A percentile compares a stretch with the other conserved stretches of the same genome.
Evolutionary conservation across 2,113 vertebrate genomes (phyloP).

Genomic region (Microtus pennsylvanicus): DNA sequence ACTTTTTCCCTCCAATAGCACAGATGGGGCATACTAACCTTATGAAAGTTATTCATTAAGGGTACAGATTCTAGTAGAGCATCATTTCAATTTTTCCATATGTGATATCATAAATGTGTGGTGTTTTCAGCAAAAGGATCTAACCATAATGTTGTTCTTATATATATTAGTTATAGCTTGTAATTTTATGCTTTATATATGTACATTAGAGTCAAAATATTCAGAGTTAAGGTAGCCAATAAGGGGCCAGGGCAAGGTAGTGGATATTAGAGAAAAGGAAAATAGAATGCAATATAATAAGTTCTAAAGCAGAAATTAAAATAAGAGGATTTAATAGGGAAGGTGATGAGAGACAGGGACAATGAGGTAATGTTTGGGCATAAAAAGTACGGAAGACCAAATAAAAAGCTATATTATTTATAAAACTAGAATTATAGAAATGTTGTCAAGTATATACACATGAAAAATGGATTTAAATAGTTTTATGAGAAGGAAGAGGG

Average conservation of each 20-base stretch:
- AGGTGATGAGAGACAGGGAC: neutral
- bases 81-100: neutral
- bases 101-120: neutral
- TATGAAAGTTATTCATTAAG: neutral
- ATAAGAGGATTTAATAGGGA: neutral
- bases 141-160: neutral
- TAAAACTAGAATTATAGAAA: neutral
- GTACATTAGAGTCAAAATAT: neutral
- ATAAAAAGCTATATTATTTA: neutral
- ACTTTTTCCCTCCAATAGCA: neutral
- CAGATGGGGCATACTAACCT: too few relatives aligned
- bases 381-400: neutral
- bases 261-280: neutral
- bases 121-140: neutral
- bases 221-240: neutral
- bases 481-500: neutral
- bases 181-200: too few relatives aligned
- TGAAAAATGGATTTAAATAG: neutral
- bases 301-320: neutral
- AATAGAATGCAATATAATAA: neutral
- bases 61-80: too few relatives aligned
- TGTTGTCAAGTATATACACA: neutral
- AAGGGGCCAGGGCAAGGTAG: neutral
- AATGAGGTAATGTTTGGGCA: neutral
- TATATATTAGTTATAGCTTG: neutral